Conservation (phyloP, 2,888 invertebrate genomes). For the Nymphalis polychloros region DNA sequence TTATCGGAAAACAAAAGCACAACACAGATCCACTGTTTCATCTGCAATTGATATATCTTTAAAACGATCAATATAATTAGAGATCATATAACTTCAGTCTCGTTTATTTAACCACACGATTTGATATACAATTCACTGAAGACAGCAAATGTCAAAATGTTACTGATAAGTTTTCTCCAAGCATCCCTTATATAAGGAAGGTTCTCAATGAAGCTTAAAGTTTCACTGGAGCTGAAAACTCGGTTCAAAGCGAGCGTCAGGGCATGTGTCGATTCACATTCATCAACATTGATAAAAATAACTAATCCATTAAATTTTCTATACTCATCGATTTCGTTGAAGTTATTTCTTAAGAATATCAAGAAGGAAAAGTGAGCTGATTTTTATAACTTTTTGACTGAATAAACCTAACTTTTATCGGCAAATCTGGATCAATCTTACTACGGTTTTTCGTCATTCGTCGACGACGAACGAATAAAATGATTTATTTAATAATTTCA, state of each 20-base stretch:
- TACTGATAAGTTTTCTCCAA: conserved; percentile 49
- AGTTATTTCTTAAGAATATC: too few species aligned
- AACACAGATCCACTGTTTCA: not conserved
- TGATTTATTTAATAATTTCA: too few species aligned
- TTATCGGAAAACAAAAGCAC: not conserved
- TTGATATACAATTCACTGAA: conserved; percentile 10
- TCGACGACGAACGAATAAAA: too few species aligned
- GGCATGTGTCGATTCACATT: conserved; percentile 33
- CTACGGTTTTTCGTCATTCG: too few species aligned
- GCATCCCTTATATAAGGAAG: conserved; percentile 54
- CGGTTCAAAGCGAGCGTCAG: conserved; percentile 52
- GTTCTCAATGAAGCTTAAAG: conserved; percentile 57
- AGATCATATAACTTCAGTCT: too few species aligned
- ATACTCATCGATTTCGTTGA: too few species aligned
- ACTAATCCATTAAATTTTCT: too few species aligned
- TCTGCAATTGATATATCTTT: not conserved
- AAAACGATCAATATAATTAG: too few species aligned
- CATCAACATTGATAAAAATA: conserved; percentile 13
- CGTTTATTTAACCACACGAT: not conserved
- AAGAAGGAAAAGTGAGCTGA: too few species aligned
- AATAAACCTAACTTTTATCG: too few species aligned
- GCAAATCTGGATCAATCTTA: too few species aligned
- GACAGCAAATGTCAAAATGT: conserved; percentile 42
- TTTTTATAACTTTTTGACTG: too few species aligned
- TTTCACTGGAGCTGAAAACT: conserved; percentile 55